Conservation (phyloP, 2,888 invertebrate species). For the Perithous albicinctus region DNA sequence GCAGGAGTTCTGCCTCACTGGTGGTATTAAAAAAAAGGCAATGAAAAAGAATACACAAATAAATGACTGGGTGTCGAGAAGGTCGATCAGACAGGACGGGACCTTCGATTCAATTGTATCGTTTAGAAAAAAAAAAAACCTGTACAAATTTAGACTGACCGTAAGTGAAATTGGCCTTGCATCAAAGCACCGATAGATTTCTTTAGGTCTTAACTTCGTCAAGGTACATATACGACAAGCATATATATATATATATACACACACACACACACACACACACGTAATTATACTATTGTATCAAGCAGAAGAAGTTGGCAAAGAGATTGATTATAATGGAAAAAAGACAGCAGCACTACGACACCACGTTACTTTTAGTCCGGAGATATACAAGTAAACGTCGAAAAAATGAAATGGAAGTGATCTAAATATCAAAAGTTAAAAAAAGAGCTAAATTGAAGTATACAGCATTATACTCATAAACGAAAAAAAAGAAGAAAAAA, state of each 20-base stretch:
- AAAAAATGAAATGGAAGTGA: conserved; percentile 13
- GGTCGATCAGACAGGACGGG: conserved; percentile 10
- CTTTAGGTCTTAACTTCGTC: conserved; percentile 59
- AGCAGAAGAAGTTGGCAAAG: conserved; percentile 43
- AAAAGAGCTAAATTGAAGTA: conserved; percentile 35
- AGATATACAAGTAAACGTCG: conserved; percentile 9
- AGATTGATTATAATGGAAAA: conserved; percentile 35
- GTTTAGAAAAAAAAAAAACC: conserved; percentile 54
- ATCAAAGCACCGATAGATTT: conserved; percentile 68
- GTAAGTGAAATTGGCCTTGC: conserved; percentile 69
- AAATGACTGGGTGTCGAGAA: conserved; percentile 55
- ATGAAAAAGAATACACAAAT: conserved; percentile 23
- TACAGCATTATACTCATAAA: conserved; percentile 31
- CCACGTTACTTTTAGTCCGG: conserved; percentile 28
- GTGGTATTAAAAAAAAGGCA: conserved; percentile 35
- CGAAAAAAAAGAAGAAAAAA: conserved; percentile 35
- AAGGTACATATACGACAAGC: conserved; percentile 29
- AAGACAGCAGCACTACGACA: conserved; percentile 24
- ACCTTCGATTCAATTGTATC: conserved; percentile 58
- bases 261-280: not conserved
- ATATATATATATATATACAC: conserved; percentile 40
- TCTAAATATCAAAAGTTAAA: conserved; percentile 34
- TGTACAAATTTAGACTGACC: conserved; percentile 70
- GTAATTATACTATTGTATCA: conserved; percentile 43
- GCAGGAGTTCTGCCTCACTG: conserved; percentile 51